Base-by-base conservation (phyloP, 2,113 vertebrate species). In the Brachirus orientalis region DNA sequence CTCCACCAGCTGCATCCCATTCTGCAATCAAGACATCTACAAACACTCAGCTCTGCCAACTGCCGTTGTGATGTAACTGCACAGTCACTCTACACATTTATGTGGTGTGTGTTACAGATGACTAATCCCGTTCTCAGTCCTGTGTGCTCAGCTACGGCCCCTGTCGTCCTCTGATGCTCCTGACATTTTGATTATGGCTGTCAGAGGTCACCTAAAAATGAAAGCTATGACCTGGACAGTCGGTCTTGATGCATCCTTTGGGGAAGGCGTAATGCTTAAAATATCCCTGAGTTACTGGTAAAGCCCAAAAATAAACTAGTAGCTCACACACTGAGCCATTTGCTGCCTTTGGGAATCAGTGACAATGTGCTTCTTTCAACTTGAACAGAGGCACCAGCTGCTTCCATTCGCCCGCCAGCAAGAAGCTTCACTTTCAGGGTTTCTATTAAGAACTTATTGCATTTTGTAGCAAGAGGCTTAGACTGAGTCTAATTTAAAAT, bases 401-500 rank as follows among this genome's bases (percentile, higher is more conserved):
- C 61, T 59, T n/a, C 22, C 28, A 22, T 58, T 20, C 5, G 13
- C 46, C 53, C 48, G 33, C 35, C 45, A 63, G 33, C 35, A 45
- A 63, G 13, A 9, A 47, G 44, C 28, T 14, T 43, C 37, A 16
- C 13, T 45, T 41, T 22, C 1, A 20, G 10, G 28, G 10, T 12
- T n/a, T 66, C 20, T 33, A n/a, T 28, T n/a, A 12, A 40, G 12
- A 50, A 20, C 6, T 14, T 43, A 43, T 14, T 43, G 40, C 12
- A 43, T 4, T 12, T n/a, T 59, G 41, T 41, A 5, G 52, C n/a
- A 41, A 46, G 47, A 71, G 16, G 4, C 12, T 19, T 1, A 43
- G 38, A 72, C 48, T 53, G 28, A 46, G 10, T 76, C 58, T 64
- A 13, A 68, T 77, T 82, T 68, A 28, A 77, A 80, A 68, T 38